Conservation (phyloP, 2,888 invertebrate species). For the Trachelus stipa region DNA sequence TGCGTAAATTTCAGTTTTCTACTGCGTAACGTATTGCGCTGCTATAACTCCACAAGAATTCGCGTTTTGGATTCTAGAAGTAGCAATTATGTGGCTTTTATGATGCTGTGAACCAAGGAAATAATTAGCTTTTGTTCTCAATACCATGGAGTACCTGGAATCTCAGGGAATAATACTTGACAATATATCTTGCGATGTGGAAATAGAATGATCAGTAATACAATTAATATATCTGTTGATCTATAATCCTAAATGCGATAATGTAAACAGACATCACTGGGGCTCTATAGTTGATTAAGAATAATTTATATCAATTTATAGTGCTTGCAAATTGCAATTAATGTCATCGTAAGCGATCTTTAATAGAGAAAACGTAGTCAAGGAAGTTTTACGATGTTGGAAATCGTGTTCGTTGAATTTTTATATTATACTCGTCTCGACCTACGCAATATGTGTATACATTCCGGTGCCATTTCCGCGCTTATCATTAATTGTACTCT, state of each 20-base stretch:
- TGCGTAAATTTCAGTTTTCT: not conserved
- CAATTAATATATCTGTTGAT: not conserved
- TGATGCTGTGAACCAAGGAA: not conserved
- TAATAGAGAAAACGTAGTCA: not conserved
- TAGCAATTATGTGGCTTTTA: not conserved
- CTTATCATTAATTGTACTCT: not conserved
- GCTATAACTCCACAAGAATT: not conserved
- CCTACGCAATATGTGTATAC: not conserved
- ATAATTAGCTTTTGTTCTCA: not conserved
- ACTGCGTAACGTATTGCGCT: not conserved
- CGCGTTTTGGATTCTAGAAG: not conserved
- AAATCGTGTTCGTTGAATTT: not conserved
- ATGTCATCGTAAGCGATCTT: not conserved
- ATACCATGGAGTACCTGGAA: not conserved
- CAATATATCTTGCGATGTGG: not conserved
- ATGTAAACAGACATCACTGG: not conserved
- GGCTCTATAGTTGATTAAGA: not conserved
- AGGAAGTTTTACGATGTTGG: not conserved
- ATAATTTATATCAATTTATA: not conserved
- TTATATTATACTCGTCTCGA: not conserved
- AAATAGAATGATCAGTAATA: not conserved
- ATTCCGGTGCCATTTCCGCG: not conserved
- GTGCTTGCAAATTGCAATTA: not conserved
- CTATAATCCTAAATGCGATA: not conserved
- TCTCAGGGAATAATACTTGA: not conserved